A percentile compares a stretch with the other conserved stretches of the same genome.
Conservation (phyloP, 2,797 vertebrate genomes). For the Tragelaphus oryx region DNA sequence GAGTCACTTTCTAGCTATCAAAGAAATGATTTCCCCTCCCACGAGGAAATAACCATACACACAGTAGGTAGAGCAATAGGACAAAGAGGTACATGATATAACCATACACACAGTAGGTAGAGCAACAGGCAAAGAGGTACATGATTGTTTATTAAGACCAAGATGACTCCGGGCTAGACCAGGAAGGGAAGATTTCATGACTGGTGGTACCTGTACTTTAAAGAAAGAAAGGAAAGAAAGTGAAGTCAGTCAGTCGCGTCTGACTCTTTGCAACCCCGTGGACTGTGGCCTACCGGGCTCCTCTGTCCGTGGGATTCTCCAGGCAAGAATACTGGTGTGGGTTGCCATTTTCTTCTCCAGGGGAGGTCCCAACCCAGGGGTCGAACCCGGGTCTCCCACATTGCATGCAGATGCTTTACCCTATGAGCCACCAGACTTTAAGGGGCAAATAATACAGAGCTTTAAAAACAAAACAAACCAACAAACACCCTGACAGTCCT, state of each 20-base stretch:
- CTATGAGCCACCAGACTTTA: background rate
- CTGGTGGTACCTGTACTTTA: background rate
- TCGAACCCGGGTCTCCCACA: background rate
- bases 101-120: background rate
- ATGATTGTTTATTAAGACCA: background rate
- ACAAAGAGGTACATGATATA: background rate
- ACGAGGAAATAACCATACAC: background rate
- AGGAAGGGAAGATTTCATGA: background rate
- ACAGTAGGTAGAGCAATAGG: background rate
- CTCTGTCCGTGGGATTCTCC: background rate
- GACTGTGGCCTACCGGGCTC: background rate
- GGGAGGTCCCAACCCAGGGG: background rate
- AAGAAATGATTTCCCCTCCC: background rate
- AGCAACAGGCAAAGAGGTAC: background rate
- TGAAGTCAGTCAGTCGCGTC: background rate
- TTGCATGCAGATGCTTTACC: background rate
- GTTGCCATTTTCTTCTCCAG: background rate
- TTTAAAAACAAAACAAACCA: background rate
- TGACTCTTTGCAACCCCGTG: fast-evolving
- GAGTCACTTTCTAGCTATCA: background rate
- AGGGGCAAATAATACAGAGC: background rate
- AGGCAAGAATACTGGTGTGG: background rate
- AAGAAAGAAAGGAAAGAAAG: background rate
- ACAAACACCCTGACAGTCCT: background rate
- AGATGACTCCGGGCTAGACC: background rate